Percentiles rank a stretch among this genome's conserved stretches.
phyloP scores from a whole-genome alignment of 1,140 invertebrate genomes.

The Brachionus rotundiformis region DNA sequence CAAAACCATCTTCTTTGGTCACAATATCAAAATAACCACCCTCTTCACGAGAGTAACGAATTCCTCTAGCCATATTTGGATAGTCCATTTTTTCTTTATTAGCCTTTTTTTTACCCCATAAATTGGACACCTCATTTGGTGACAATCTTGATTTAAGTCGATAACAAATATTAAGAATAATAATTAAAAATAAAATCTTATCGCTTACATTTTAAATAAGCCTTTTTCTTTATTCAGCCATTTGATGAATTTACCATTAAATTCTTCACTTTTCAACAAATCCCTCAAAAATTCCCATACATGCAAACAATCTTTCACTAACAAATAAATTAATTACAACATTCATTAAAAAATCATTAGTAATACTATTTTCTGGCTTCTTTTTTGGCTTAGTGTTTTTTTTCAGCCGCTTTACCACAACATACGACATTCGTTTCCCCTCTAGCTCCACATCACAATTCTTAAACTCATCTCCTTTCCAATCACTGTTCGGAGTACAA shows the following conservation, averaged over 20 bases:
- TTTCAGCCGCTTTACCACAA: background rate
- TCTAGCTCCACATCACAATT: background rate
- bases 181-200: no score
- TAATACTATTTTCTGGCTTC: slow-evolving; percentile 45
- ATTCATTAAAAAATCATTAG: background rate
- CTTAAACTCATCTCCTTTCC: background rate
- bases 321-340: background rate
- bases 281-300: slow-evolving; percentile 46
- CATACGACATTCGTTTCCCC: background rate
- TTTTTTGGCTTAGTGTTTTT: slow-evolving; percentile 25
- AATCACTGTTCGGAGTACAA: background rate
- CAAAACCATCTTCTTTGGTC: slow-evolving; percentile 42
- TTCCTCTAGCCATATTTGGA: slow-evolving; percentile 46
- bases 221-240: slow-evolving; percentile 35
- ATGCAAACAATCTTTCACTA: slow-evolving; percentile 45
- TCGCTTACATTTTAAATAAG: slow-evolving; percentile 22
- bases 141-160: background rate
- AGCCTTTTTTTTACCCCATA: slow-evolving; percentile 44
- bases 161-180: no score
- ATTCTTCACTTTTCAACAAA: slow-evolving; percentile 21
- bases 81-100: slow-evolving; percentile 50
- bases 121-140: slow-evolving; percentile 24
- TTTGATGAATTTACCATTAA: slow-evolving; percentile 17
- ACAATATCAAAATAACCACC: slow-evolving; percentile 44
- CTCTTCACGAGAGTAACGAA: slow-evolving; percentile 42